phyloP scores from a whole-genome alignment of 2,113 vertebrate genomes.

The Gulo gulo region DNA sequence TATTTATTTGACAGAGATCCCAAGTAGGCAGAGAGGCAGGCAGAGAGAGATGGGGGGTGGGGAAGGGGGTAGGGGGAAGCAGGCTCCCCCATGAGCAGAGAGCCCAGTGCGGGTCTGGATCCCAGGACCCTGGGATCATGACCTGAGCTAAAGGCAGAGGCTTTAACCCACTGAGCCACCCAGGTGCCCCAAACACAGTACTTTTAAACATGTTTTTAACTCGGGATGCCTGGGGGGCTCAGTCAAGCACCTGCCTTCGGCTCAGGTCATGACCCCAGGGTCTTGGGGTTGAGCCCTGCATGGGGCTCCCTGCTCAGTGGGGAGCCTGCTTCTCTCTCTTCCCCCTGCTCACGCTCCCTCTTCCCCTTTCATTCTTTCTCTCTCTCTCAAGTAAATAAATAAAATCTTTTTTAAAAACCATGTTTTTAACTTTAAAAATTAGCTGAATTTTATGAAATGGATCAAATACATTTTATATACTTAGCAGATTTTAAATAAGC shows the following conservation, averaged over 20 bases:
- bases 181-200: not conserved
- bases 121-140: too few relatives aligned
- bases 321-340: not conserved
- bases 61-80: rapidly evolving
- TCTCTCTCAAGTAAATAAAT: too few relatives aligned
- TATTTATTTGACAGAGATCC: not conserved
- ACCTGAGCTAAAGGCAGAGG: too few relatives aligned
- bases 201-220: constrained; percentile 38
- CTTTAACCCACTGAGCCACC: too few relatives aligned
- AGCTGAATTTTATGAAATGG: not conserved
- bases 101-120: too few relatives aligned
- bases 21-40: too few relatives aligned
- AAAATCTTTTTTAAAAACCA: too few relatives aligned
- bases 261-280: too few relatives aligned
- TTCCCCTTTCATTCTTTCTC: not conserved
- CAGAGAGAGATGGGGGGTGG: too few relatives aligned
- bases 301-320: not conserved
- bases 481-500: not conserved
- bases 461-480: not conserved
- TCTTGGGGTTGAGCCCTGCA: not conserved
- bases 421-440: constrained; percentile 32
- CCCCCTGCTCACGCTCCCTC: too few relatives aligned
- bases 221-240: not conserved
- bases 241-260: not conserved
- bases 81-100: too few relatives aligned